Evolutionary conservation across 2,113 vertebrate genomes (phyloP).

Genomic region (Brachionichthys hirsutus): DNA sequence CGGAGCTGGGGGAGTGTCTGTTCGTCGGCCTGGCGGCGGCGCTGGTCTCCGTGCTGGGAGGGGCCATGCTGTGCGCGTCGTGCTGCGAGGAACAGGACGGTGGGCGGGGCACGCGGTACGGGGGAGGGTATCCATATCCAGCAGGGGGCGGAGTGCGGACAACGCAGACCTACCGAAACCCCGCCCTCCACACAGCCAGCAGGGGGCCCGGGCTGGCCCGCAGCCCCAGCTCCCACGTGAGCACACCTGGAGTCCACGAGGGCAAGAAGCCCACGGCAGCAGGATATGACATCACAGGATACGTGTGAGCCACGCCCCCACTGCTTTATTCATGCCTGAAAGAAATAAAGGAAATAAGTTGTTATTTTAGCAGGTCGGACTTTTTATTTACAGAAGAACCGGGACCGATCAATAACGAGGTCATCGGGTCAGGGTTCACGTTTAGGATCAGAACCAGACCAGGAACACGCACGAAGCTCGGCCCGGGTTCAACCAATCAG

Average conservation of each 20-base stretch:
- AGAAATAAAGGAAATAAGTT: too few relatives aligned
- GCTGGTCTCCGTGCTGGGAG: slow-evolving; percentile 84
- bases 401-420: too few relatives aligned
- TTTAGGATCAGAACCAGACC: too few relatives aligned
- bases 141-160: slow-evolving; percentile 17
- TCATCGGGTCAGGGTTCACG: too few relatives aligned
- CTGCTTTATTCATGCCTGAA: too few relatives aligned
- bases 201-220: slow-evolving; percentile 54
- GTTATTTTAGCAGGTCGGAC: too few relatives aligned
- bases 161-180: slow-evolving; percentile 66
- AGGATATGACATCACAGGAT: slow-evolving; percentile 79
- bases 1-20: slow-evolving; percentile 89
- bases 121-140: slow-evolving; percentile 71
- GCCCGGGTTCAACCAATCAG: too few relatives aligned
- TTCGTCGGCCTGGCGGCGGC: slow-evolving; percentile 89
- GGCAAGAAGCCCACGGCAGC: slow-evolving; percentile 61
- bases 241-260: slow-evolving; percentile 4
- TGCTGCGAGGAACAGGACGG: slow-evolving; percentile 70
- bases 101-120: slow-evolving; percentile 38
- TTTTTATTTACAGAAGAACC: too few relatives aligned
- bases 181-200: slow-evolving; percentile 31
- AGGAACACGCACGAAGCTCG: too few relatives aligned
- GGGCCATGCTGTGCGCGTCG: slow-evolving; percentile 85
- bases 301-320: slow-evolving; percentile 65
- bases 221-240: slow-evolving; percentile 52